These are phyloP conservation scores for Oscheius myriophilus DNA, from an alignment of 2,888 invertebrate genomes.

Conservation along the genomic window DNA sequence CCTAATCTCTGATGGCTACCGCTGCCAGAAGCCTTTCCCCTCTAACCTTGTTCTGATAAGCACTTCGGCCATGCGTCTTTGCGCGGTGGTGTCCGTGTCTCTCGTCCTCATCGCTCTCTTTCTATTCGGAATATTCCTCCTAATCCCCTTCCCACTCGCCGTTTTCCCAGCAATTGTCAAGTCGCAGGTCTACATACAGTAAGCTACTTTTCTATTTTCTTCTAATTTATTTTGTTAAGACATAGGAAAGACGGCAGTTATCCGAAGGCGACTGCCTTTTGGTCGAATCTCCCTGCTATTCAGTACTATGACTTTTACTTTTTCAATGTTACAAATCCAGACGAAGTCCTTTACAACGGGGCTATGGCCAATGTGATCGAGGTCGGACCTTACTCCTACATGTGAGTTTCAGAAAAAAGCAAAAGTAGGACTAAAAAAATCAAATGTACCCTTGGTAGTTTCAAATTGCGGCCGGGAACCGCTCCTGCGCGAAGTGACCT, in stretches of 20 bases:
- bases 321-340: slow-evolving; percentile 54
- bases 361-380: slow-evolving; percentile 46
- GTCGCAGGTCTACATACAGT: slow-evolving; percentile 51
- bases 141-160: slow-evolving; percentile 48
- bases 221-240: slow-evolving; percentile 24
- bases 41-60: slow-evolving; percentile 4
- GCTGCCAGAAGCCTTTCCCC: no score
- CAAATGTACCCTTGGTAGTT: no score
- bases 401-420: slow-evolving; percentile 42
- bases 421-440: no score
- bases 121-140: slow-evolving; percentile 42
- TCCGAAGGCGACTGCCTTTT: slow-evolving; percentile 46
- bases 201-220: slow-evolving; percentile 23
- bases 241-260: slow-evolving; percentile 39
- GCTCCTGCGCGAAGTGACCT: no score
- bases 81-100: slow-evolving; percentile 31
- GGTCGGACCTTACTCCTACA: slow-evolving; percentile 51
- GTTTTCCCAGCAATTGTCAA: slow-evolving; percentile 47
- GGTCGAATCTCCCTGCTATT: slow-evolving; percentile 43
- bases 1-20: no score
- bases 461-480: no score
- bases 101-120: slow-evolving; percentile 38
- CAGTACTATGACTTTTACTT: slow-evolving; percentile 41
- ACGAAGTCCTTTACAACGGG: slow-evolving; percentile 50
- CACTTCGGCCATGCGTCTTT: slow-evolving; percentile 28